Conservation (phyloP, 2,888 invertebrate species). For the Serripes groenlandicus region DNA sequence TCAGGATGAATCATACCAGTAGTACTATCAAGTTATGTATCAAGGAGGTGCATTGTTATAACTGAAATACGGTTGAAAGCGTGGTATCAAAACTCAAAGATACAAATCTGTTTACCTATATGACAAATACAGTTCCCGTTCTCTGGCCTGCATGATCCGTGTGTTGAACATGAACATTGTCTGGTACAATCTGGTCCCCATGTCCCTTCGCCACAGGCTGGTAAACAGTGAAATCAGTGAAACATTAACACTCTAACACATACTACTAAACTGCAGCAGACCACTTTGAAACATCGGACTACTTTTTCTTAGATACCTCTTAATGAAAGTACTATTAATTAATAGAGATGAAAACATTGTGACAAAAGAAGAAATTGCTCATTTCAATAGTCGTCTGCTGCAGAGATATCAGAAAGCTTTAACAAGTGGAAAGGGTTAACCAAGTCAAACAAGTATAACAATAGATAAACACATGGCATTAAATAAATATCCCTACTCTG, state of each 20-base stretch:
- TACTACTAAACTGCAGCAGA: background rate
- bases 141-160: conserved; percentile 68
- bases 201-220: conserved; percentile 64
- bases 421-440: too few species aligned
- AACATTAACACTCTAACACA: background rate
- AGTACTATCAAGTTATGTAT: too few species aligned
- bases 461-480: too few species aligned
- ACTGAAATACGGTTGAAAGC: too few species aligned
- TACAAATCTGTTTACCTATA: conserved; percentile 65
- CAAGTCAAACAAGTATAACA: too few species aligned
- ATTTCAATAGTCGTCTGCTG: background rate
- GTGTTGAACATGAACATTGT: conserved; percentile 70
- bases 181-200: conserved; percentile 73
- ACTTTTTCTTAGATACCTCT: background rate
- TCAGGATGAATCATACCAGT: too few species aligned
- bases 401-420: too few species aligned
- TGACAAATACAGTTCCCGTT: conserved; percentile 71
- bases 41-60: too few species aligned
- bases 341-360: background rate
- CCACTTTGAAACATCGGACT: background rate
- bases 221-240: background rate
- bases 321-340: background rate
- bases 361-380: background rate
- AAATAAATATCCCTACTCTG: too few species aligned
- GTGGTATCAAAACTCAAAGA: too few species aligned